These are phyloP conservation scores for Suillia variegata DNA, from an alignment of 2,888 invertebrate genomes.

Conservation along the genomic window DNA sequence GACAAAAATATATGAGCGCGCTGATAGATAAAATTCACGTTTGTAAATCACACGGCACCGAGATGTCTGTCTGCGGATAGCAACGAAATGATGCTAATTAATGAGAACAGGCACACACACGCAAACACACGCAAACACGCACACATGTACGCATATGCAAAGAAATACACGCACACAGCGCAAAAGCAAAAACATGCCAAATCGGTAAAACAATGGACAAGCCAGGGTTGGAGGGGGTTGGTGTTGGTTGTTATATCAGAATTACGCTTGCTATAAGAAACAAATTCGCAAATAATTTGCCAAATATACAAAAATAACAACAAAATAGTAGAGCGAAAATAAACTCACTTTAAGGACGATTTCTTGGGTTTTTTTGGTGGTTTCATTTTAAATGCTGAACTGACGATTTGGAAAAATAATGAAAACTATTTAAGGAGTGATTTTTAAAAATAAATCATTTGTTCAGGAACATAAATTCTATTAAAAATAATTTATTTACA, in stretches of 20 bases:
- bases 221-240: background rate
- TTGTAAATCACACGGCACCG: constrained; percentile 27
- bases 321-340: too few relatives aligned
- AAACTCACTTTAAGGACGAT: too few relatives aligned
- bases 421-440: too few relatives aligned
- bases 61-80: constrained; percentile 31
- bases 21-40: background rate
- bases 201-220: constrained; percentile 1
- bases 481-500: too few relatives aligned
- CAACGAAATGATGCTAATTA: constrained; percentile 17
- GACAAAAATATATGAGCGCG: constrained; percentile 10
- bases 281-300: constrained; percentile 20
- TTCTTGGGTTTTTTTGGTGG: too few relatives aligned
- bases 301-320: too few relatives aligned
- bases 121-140: background rate
- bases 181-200: constrained; percentile 2
- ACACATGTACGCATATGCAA: constrained; percentile 9
- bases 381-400: too few relatives aligned
- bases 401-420: too few relatives aligned
- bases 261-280: constrained; percentile 7
- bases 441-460: too few relatives aligned
- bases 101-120: constrained; percentile 1
- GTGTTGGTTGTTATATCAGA: background rate
- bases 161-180: constrained; percentile 17
- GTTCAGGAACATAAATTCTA: too few relatives aligned